These are phyloP conservation scores for Pandemis heparana DNA, from an alignment of 2,888 invertebrate species.

Conservation along the genomic window DNA sequence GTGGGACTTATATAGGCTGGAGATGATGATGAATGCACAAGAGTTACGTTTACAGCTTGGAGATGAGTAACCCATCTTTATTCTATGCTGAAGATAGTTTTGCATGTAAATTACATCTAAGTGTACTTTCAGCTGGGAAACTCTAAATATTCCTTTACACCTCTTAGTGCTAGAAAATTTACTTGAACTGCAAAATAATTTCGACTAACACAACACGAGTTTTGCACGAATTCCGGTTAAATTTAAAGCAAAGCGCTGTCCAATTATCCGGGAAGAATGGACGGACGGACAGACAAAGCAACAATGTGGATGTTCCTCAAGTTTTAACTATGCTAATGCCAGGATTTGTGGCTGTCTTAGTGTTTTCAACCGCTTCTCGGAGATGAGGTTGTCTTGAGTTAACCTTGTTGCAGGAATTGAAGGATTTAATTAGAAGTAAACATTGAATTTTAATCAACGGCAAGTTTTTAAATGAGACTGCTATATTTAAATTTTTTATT, in stretches of 20 bases:
- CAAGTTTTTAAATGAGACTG: too few species aligned
- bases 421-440: neutral
- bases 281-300: slow-evolving; percentile 59
- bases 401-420: neutral
- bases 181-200: slow-evolving; percentile 28
- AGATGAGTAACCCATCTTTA: too few species aligned
- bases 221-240: slow-evolving; percentile 45
- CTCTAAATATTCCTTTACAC: slow-evolving; percentile 6
- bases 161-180: slow-evolving; percentile 15
- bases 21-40: too few species aligned
- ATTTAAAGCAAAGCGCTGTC: slow-evolving; percentile 49
- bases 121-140: neutral
- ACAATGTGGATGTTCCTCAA: slow-evolving; percentile 48
- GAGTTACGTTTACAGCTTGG: too few species aligned
- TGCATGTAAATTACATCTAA: neutral
- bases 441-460: too few species aligned
- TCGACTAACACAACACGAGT: slow-evolving; percentile 21
- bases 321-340: slow-evolving; percentile 59
- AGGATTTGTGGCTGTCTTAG: slow-evolving; percentile 23
- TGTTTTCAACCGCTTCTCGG: slow-evolving; percentile 41
- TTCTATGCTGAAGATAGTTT: neutral
- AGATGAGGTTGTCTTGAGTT: slow-evolving; percentile 1
- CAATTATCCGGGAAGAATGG: slow-evolving; percentile 54
- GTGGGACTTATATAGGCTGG: too few species aligned
- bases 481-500: too few species aligned